phyloP scores from a whole-genome alignment of 2,888 invertebrate genomes.

The Xestoiulus laeticollis region DNA sequence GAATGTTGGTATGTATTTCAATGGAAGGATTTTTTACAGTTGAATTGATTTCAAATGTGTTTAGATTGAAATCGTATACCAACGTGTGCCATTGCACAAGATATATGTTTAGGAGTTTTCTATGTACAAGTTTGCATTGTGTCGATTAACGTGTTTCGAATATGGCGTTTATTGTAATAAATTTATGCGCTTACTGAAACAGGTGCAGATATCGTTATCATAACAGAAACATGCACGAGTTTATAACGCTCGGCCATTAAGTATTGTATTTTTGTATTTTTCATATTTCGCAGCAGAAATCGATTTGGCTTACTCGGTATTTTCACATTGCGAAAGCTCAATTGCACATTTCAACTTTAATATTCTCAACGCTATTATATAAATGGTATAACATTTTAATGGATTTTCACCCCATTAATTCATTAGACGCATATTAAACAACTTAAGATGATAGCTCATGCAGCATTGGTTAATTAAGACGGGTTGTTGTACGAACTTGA shows the following conservation, averaged over 20 bases:
- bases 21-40: no score
- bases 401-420: background rate
- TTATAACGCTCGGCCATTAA: background rate
- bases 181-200: background rate
- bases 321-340: background rate
- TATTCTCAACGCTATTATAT: background rate
- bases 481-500: no score
- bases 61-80: no score
- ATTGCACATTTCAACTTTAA: background rate
- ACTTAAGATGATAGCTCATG: background rate
- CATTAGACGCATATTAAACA: background rate
- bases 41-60: no score
- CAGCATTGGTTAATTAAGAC: background rate
- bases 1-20: no score
- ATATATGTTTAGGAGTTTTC: no score
- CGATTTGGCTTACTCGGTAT: background rate
- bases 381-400: background rate
- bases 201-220: slow-evolving; percentile 5
- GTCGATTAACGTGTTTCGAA: background rate
- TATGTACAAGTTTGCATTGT: no score
- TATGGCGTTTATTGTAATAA: background rate
- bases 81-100: background rate
- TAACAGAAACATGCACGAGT: background rate
- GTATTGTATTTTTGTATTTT: background rate
- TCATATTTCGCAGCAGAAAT: background rate